Evolutionary conservation across 2,888 invertebrate genomes (phyloP).

Genomic region (Cryptophagus acutangulus): DNA sequence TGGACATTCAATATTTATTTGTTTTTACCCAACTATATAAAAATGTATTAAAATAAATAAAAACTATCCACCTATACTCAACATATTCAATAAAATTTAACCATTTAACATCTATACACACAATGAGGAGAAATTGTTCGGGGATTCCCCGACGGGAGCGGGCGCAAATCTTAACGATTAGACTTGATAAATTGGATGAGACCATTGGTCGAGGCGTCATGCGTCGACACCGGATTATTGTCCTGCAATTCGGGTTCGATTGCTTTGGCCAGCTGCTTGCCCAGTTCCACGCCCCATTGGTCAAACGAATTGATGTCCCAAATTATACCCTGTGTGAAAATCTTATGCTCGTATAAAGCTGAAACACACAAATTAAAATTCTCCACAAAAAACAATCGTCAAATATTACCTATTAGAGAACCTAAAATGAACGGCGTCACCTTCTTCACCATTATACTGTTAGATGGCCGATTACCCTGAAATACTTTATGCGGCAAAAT

Average conservation of each 20-base stretch:
- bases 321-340: constrained; percentile 95
- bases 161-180: constrained; percentile 24
- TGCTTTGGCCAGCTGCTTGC: constrained; percentile 97
- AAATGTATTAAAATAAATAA: too few species aligned
- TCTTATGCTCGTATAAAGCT: constrained; percentile 99
- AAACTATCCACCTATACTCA: too few species aligned
- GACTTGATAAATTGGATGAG: constrained; percentile 90
- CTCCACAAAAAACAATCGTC: background rate
- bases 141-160: constrained; percentile 9
- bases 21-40: too few species aligned
- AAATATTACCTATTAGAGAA: constrained; percentile 72
- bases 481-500: constrained; percentile 96
- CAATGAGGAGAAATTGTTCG: constrained; percentile 11
- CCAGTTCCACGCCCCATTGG: constrained; percentile 99
- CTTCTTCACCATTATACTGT: constrained; percentile 88
- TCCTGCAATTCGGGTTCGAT: constrained; percentile 89
- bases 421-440: constrained; percentile 92
- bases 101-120: too few species aligned
- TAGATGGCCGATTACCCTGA: constrained; percentile 94
- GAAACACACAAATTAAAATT: constrained; percentile 34
- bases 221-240: constrained; percentile 62
- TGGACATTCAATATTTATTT: too few species aligned
- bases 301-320: constrained; percentile 99
- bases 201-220: constrained; percentile 95
- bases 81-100: too few species aligned